Evolutionary conservation across 2,797 vertebrate species (phyloP).

Genomic region (Sebastes jordani): DNA sequence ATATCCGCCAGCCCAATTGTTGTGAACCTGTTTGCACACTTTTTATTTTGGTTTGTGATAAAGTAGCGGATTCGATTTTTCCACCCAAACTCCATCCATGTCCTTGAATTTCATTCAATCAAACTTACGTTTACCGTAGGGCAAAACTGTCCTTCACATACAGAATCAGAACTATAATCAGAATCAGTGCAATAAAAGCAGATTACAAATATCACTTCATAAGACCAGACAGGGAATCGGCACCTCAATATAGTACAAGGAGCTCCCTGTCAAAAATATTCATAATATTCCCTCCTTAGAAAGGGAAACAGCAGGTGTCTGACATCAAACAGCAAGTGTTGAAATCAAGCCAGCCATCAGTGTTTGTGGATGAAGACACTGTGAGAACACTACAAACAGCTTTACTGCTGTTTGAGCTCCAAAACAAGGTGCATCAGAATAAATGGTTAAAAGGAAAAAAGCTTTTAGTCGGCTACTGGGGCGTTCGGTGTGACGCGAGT

Average conservation of each 20-base stretch:
- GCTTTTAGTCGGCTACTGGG: conserved; percentile 21
- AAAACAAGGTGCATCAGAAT: conserved; percentile 2
- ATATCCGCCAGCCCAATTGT: too few species aligned
- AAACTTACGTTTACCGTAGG: neutral
- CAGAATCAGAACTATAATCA: neutral
- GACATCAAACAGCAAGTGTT: conserved; percentile 49
- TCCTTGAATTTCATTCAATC: neutral
- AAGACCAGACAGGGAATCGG: neutral
- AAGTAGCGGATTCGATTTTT: too few species aligned
- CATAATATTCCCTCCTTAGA: conserved; percentile 11
- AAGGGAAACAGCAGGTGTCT: conserved; percentile 24
- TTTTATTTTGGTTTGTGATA: too few species aligned
- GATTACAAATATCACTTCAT: neutral
- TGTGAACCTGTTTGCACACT: too few species aligned
- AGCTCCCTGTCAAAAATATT: conserved; percentile 23
- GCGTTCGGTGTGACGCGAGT: neutral
- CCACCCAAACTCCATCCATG: too few species aligned
- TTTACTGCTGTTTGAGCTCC: neutral
- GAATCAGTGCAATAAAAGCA: neutral
- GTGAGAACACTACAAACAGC: conserved; percentile 16
- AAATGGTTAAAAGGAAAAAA: conserved; percentile 6
- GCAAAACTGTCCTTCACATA: neutral
- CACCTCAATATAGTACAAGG: neutral
- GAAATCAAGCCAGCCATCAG: conserved; percentile 38
- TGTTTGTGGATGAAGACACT: conserved; percentile 21